Evolutionary conservation across 2,113 vertebrate genomes (phyloP).

Genomic region (Mystacornis crossleyi): DNA sequence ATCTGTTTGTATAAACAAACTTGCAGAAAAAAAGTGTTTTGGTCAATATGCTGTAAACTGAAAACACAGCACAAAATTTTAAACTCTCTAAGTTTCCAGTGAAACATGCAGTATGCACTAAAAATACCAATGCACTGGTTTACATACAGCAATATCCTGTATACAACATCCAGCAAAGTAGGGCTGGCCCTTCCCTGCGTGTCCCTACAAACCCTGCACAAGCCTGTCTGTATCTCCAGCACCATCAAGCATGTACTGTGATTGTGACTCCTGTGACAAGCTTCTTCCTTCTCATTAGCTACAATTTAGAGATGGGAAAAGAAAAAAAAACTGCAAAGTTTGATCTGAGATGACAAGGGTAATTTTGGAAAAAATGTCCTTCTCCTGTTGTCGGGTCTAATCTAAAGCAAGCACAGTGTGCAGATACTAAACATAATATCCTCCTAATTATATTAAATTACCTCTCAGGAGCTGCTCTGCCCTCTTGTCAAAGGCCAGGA

Average conservation of each 20-base stretch:
- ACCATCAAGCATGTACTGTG: not conserved
- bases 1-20: not conserved
- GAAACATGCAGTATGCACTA: not conserved
- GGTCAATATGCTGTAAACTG: not conserved
- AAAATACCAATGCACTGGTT: not conserved
- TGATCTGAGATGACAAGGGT: conserved; percentile 34
- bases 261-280: not conserved
- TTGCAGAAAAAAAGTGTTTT: not conserved
- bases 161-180: not conserved
- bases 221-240: not conserved
- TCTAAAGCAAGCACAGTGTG: conserved; percentile 16
- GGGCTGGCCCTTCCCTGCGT: fast-evolving
- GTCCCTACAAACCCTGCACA: not conserved
- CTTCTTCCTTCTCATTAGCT: conserved; percentile 21
- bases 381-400: conserved; percentile 13
- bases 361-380: conserved; percentile 17
- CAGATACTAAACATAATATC: conserved; percentile 64
- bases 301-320: not conserved
- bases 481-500: conserved; percentile 55
- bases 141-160: not conserved
- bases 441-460: conserved; percentile 62
- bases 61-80: not conserved
- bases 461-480: conserved; percentile 50
- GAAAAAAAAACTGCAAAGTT: not conserved
- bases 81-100: not conserved